Conservation (phyloP, 2,888 invertebrate genomes). For the Cabera pusaria region DNA sequence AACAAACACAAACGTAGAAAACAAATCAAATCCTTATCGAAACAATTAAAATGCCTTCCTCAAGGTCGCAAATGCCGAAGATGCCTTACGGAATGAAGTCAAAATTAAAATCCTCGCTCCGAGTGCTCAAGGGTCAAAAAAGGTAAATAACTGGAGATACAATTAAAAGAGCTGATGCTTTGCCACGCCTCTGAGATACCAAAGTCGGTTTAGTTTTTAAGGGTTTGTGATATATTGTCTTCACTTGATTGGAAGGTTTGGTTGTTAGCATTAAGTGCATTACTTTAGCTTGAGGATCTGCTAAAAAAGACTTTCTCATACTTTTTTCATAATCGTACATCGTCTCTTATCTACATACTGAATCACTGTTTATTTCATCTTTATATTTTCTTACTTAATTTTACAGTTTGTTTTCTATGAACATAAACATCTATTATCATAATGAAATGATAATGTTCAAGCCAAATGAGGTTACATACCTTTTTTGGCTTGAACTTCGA, state of each 20-base stretch:
- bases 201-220: conserved; percentile 12
- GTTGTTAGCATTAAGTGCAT: too few relatives aligned
- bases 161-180: conserved; percentile 29
- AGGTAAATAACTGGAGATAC: conserved; percentile 31
- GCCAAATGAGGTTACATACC: too few relatives aligned
- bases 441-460: too few relatives aligned
- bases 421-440: too few relatives aligned
- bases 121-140: conserved; percentile 19
- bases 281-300: too few relatives aligned
- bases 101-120: conserved; percentile 21
- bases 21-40: conserved; percentile 22
- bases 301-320: too few relatives aligned
- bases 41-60: conserved; percentile 29
- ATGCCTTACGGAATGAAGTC: conserved; percentile 18
- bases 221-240: conserved; percentile 5
- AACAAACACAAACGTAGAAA: conserved; percentile 5
- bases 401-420: too few relatives aligned
- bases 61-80: conserved; percentile 25
- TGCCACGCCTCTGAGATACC: conserved; percentile 23
- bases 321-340: too few relatives aligned
- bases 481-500: too few relatives aligned
- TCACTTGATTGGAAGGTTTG: conserved; percentile 11
- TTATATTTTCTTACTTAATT: too few relatives aligned
- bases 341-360: too few relatives aligned
- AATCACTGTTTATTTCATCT: too few relatives aligned